A percentile compares a stretch with the other conserved stretches of the same genome.
Conservation (phyloP, 2,113 vertebrate genomes). For the Labeo catla region DNA sequence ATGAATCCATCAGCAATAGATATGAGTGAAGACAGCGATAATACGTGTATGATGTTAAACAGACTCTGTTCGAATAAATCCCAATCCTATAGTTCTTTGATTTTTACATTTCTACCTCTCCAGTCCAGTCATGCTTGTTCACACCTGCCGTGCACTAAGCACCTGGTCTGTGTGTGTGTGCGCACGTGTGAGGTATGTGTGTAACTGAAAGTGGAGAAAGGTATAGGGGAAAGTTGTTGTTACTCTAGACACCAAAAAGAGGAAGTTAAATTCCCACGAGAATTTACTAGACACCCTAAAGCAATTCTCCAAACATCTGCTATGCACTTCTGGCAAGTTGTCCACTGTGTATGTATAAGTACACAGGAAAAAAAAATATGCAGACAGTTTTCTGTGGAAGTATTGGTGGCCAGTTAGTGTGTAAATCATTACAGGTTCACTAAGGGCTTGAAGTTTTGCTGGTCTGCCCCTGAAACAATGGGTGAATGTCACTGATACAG, state of each 20-base stretch:
- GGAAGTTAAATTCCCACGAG: constrained; percentile 40
- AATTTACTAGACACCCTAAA: constrained; percentile 32
- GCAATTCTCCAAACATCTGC: constrained; percentile 28
- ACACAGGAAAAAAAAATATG: neutral
- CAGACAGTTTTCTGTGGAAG: neutral
- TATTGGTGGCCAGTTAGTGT: neutral
- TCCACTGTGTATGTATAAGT: neutral
- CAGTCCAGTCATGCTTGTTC: neutral
- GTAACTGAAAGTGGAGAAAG: constrained; percentile 4
- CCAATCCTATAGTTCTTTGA: neutral
- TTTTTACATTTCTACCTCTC: constrained; percentile 1
- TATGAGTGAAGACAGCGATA: neutral
- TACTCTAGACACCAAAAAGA: constrained; percentile 45
- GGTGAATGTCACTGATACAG: neutral
- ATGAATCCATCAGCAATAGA: constrained; percentile 14
- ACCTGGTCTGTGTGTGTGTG: constrained; percentile 5
- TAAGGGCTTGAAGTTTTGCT: neutral
- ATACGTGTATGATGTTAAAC: constrained; percentile 2
- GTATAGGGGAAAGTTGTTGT: constrained; percentile 35
- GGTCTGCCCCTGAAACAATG: neutral
- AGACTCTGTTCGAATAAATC: neutral
- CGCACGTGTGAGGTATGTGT: neutral
- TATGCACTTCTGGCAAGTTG: constrained; percentile 10
- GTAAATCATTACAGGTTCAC: neutral
- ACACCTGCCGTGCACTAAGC: neutral